Conservation (phyloP, 2,113 vertebrate genomes). For the Pygoscelis adeliae region DNA sequence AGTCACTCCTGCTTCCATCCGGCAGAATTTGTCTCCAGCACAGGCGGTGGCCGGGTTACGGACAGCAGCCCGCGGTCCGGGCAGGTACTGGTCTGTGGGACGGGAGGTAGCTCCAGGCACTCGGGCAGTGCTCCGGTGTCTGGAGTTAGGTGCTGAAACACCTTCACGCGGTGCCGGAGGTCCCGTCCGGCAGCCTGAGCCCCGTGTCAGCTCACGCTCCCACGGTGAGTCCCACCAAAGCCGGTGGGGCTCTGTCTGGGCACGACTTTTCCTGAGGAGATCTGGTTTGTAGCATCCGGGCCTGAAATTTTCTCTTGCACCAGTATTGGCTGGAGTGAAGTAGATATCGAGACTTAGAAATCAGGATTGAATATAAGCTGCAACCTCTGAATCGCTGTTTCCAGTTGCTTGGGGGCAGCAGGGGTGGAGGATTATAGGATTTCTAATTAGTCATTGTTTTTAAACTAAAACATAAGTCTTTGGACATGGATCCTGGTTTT, state of each 20-base stretch:
- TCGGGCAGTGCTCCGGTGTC: not conserved
- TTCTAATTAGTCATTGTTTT: constrained; percentile 17
- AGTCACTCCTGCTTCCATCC: not conserved
- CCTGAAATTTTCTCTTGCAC: constrained; percentile 36
- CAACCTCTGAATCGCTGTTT: not conserved
- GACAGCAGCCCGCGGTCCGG: not conserved
- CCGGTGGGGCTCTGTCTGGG: not conserved
- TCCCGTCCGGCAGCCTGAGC: not conserved
- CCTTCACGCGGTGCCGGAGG: rapidly evolving
- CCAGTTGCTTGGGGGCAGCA: not conserved
- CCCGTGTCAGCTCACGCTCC: rapidly evolving
- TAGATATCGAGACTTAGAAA: not conserved
- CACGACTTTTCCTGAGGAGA: rapidly evolving
- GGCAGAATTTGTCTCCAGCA: not conserved
- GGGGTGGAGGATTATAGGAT: not conserved
- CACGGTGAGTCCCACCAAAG: rapidly evolving
- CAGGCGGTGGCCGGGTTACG: not conserved
- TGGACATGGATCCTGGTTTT: constrained; percentile 40
- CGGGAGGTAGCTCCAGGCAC: not conserved
- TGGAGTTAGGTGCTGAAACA: rapidly evolving
- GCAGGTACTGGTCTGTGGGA: not conserved
- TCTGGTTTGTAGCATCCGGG: not conserved
- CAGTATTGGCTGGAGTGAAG: constrained; percentile 48
- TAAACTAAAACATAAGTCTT: not conserved
- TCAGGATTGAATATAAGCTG: not conserved